Percentiles rank a stretch among this genome's conserved stretches.
These are phyloP conservation scores for Aurelia sp. DNA, from an alignment of 30 jellyfish, hydroid and myxozoan genomes.

Conservation along the genomic window DNA sequence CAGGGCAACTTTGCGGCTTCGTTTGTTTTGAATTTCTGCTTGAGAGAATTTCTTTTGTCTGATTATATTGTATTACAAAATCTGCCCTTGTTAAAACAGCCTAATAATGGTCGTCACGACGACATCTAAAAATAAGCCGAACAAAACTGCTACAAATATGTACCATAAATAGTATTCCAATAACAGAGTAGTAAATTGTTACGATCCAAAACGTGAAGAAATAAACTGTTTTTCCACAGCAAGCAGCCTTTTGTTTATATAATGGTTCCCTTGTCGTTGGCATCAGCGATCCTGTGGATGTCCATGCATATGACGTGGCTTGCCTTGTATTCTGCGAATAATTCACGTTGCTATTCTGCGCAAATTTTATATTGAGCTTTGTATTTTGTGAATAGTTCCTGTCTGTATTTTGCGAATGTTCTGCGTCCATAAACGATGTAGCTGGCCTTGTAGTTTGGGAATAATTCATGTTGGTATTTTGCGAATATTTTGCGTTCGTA, in stretches of 20 bases:
- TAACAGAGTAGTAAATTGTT: constrained; percentile 65
- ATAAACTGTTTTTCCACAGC: constrained; percentile 74
- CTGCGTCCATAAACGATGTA: neutral
- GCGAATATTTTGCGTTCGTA: neutral
- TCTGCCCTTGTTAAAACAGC: too few relatives aligned
- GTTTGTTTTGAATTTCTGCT: too few relatives aligned
- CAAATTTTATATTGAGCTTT: neutral
- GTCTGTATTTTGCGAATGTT: neutral
- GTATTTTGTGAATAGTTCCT: neutral
- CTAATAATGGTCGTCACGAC: neutral
- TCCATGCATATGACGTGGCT: neutral
- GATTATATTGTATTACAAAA: too few relatives aligned
- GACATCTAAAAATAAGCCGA: constrained; percentile 47
- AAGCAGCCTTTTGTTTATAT: constrained; percentile 31
- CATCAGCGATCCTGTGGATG: neutral
- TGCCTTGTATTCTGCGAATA: neutral
- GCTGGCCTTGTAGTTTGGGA: neutral
- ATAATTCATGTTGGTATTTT: neutral
- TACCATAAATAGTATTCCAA: constrained; percentile 66
- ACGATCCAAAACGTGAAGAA: constrained; percentile 74
- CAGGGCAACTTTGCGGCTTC: too few relatives aligned
- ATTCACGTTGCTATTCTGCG: neutral
- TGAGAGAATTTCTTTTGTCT: too few relatives aligned
- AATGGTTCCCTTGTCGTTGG: neutral
- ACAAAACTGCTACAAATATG: constrained; percentile 42